Evolutionary conservation across 2,113 vertebrate genomes (phyloP), one percentile per base, ranked within the genome.

Genomic region (Neogale vison): DNA sequence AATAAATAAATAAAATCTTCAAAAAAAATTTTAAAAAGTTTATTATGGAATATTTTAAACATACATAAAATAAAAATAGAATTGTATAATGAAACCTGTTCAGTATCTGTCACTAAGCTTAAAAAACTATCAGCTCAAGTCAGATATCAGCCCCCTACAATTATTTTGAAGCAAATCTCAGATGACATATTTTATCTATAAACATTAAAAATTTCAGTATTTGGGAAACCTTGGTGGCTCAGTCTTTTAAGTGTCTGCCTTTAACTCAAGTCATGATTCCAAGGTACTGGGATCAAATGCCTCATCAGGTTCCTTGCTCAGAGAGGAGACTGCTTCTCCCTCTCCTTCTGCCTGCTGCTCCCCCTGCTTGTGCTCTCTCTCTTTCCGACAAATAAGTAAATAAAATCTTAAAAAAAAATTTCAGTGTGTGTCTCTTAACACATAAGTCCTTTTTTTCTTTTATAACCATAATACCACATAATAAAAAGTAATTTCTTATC

Each of bases 121-220:
- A 34, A 84, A 36, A 92, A 47, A 61, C 59, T 5, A 83, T 81
- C 18, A 57, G 26, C 20, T 91, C 61, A 59, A 59, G 45, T 45
- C 79, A 72, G 36, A 13, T 92, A 47, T 29, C 65, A 34, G 26
- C 20, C 1, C 29, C 36, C 90, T 34, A 6, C 31, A 72, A 10
- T 61, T 92, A 92, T 83, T 83, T 92, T 83, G 52, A 92, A 92
- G 65, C 36, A 92, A 83, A 72, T 61, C 29, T 21, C 50, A 59
- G 1, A n/a, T 7, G 63, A 67, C 1, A 13, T 92, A 24, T 47
- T 81, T 47, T 92, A 29, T 71, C 79, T n/a, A 18, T 82, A 71
- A 92, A 59, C 36, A 71, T 55, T 45, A 45, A 57, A 82, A 7
- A 59, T 18, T 69, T 69, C 61, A 69, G 26, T 69, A n/a, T 86